These are phyloP conservation scores for Montipora capricornis DNA, from an alignment of 64 coral and sea anemone genomes.

Conservation along the genomic window DNA sequence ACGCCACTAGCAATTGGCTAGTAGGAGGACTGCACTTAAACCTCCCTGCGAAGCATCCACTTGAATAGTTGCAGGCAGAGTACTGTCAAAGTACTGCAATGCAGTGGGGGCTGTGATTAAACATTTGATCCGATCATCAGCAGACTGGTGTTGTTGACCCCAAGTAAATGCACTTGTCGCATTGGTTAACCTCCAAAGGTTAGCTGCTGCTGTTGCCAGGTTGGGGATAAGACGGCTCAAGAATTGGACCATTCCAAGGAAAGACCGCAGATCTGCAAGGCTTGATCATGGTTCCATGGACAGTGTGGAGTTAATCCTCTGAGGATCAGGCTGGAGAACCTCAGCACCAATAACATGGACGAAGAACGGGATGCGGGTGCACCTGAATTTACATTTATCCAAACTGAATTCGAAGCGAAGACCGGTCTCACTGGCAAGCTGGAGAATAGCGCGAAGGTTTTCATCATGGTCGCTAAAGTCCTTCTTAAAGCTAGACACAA, in stretches of 20 bases:
- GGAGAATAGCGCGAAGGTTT: constrained; percentile 53
- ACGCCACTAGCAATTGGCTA: constrained; percentile 41
- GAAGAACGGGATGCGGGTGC: constrained; percentile 53
- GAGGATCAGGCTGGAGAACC: constrained; percentile 39
- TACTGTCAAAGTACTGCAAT: constrained; percentile 32
- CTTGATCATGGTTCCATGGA: too few relatives aligned
- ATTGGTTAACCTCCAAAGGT: constrained; percentile 54
- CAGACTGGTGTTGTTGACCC: constrained; percentile 40
- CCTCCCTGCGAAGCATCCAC: constrained; percentile 41
- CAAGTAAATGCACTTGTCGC: constrained; percentile 37
- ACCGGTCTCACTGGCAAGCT: constrained; percentile 47
- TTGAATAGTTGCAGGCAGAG: constrained; percentile 46
- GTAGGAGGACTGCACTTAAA: constrained; percentile 43
- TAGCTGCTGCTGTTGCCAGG: constrained; percentile 52
- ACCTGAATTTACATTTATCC: constrained; percentile 58
- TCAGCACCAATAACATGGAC: constrained; percentile 47
- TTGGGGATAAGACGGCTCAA: constrained; percentile 59
- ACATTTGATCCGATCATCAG: constrained; percentile 45
- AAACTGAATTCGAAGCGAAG: constrained; percentile 32
- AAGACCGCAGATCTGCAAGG: too few relatives aligned
- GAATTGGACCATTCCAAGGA: constrained; percentile 8
- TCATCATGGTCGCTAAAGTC: not conserved
- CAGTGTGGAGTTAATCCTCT: not conserved
- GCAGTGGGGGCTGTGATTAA: constrained; percentile 6
- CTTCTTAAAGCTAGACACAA: not conserved